These are phyloP conservation scores for Danionella dracula DNA, from an alignment of 2,797 vertebrate genomes.

Conservation along the genomic window DNA sequence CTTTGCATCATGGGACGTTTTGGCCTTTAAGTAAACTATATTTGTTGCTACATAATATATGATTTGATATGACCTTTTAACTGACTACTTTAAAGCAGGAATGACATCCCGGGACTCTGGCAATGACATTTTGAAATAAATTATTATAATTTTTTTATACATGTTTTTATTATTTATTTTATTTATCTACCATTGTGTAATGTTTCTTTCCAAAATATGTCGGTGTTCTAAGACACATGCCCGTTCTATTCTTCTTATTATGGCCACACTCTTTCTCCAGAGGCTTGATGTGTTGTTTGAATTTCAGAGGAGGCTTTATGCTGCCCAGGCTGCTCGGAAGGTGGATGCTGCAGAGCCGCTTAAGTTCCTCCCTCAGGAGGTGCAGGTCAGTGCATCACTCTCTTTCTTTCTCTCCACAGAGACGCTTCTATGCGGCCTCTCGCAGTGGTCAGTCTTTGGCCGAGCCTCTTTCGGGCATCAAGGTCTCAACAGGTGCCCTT, in stretches of 20 bases:
- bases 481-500: constrained; percentile 45
- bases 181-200: too few relatives aligned
- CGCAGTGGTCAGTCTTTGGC: constrained; percentile 48
- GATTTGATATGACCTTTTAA: too few relatives aligned
- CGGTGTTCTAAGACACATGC: too few relatives aligned
- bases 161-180: too few relatives aligned
- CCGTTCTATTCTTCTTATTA: neutral
- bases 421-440: constrained; percentile 48
- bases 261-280: neutral
- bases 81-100: too few relatives aligned
- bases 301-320: constrained; percentile 83
- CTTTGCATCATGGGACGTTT: too few relatives aligned
- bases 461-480: constrained; percentile 53
- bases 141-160: too few relatives aligned
- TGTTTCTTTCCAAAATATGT: too few relatives aligned
- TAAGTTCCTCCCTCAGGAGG: constrained; percentile 73
- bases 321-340: constrained; percentile 83
- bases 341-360: constrained; percentile 54
- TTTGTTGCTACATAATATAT: too few relatives aligned
- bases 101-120: too few relatives aligned
- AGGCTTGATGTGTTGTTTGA: constrained; percentile 34
- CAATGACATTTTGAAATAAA: too few relatives aligned
- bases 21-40: too few relatives aligned
- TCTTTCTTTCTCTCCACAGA: constrained; percentile 53
- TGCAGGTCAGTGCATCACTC: constrained; percentile 77